phyloP scores from a whole-genome alignment of 2,888 invertebrate genomes.

The Sipunculus nudus region DNA sequence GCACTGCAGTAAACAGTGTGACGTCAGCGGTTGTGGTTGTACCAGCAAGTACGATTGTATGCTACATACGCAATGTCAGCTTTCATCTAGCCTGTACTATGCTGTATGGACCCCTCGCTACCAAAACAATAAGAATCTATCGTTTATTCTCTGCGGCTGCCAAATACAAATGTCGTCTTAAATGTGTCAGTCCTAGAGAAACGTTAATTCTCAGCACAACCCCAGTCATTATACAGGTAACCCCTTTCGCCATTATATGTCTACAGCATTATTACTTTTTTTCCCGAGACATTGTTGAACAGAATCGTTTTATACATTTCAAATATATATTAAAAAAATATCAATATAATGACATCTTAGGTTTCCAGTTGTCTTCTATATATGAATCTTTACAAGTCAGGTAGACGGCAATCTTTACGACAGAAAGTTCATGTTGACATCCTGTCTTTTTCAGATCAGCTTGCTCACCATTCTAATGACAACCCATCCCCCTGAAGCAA shows the following conservation, averaged over 20 bases:
- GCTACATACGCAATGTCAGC: slow-evolving; percentile 12
- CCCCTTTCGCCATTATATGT: no score
- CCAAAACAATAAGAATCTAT: slow-evolving; percentile 47
- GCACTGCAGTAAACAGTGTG: slow-evolving; percentile 14
- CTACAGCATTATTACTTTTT: no score
- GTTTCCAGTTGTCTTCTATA: no score
- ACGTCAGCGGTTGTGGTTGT: slow-evolving; percentile 6
- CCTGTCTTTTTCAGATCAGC: no score
- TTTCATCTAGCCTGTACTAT: slow-evolving; percentile 22
- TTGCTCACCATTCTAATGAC: no score
- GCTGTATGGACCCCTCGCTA: slow-evolving; percentile 26
- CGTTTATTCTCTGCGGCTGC: slow-evolving; percentile 44
- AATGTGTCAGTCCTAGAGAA: not conserved
- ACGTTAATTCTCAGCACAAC: slow-evolving; percentile 15
- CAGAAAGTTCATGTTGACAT: no score
- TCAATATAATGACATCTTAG: no score
- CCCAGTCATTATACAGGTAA: slow-evolving; percentile 18
- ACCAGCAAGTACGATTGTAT: slow-evolving; percentile 5
- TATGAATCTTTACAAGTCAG: no score
- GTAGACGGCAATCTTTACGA: no score
- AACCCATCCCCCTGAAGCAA: slow-evolving; percentile 4
- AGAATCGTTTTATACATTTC: no score
- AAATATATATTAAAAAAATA: no score
- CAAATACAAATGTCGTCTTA: slow-evolving; percentile 17
- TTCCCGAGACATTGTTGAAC: no score